Base-by-base conservation (phyloP, 2,888 invertebrate species). In the Calameuta idolon region DNA sequence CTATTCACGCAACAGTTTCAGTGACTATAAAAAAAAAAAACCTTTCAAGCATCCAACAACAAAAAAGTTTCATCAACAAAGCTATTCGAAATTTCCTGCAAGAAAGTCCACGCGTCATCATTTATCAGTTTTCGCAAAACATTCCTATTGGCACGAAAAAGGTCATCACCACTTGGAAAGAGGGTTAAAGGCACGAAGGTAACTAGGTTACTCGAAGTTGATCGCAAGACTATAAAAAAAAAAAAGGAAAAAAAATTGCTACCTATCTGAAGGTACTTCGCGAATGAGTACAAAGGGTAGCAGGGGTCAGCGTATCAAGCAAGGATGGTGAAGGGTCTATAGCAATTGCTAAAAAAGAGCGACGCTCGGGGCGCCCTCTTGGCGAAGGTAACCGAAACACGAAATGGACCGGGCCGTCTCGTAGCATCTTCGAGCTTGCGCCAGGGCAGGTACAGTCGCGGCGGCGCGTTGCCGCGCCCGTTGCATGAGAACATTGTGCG, bases 381-480 rank as follows among this genome's bases (percentile, higher is more conserved):
- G 55, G 69, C 75, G 78, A 34, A 34, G 35, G 71, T 75, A 37
- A 37, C 55, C 23, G 78, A 78, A 69, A 71, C 78, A 15, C 75
- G 78, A 69, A 76, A 78, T 76, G 78, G 78, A 78, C 78, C 78
- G 78, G 75, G 71, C 78, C 78, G 37, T 35, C 34, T 34, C 40
- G 69, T 35, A 68, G 69, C 34, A 55, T 55, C 55, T 55, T 23
- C 9, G 71, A 71, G 71, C 33, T 74, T 30, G 76, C 74, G 79
- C 69, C 30, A 55, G 69, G 34, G 34, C 31, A 78, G 69, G 74
- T 75, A 12, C 12, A 55, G 30, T 34, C 75, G 80, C 81, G 81
- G 74, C 81, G 81, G 79, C 80, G 80, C 84, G 84, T 81, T 75
- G 79, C 84, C 85, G 83, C 77, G 79, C 33, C 79, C 30, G 76